A percentile compares a stretch with the other conserved stretches of the same genome.
Evolutionary conservation across 1,140 invertebrate genomes (phyloP).

Genomic region (Drosophila miranda): DNA sequence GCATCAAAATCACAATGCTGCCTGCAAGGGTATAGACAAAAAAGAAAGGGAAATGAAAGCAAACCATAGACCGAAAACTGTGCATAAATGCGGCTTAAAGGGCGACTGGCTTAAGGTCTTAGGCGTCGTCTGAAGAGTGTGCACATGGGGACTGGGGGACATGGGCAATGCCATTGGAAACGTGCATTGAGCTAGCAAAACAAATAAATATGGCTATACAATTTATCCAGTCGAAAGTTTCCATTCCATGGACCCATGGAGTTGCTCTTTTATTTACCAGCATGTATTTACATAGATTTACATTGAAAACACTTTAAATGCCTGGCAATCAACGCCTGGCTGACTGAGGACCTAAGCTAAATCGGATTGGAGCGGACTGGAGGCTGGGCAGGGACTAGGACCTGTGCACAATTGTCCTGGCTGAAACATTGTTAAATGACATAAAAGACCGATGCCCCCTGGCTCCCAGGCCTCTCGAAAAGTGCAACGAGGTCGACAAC

Average conservation of each 20-base stretch:
- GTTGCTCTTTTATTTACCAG: slow-evolving; percentile 45
- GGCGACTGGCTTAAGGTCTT: slow-evolving; percentile 53
- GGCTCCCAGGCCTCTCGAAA: slow-evolving; percentile 37
- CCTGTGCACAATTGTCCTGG: slow-evolving; percentile 29
- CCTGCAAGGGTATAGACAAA: slow-evolving; percentile 3
- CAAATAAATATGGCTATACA: slow-evolving; percentile 40
- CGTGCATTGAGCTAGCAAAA: neutral
- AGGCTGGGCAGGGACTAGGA: neutral
- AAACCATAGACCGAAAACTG: slow-evolving; percentile 36
- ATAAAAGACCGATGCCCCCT: slow-evolving; percentile 65
- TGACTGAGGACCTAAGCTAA: neutral
- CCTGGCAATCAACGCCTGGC: slow-evolving; percentile 53
- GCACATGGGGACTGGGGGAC: slow-evolving; percentile 18
- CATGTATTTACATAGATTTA: slow-evolving; percentile 59
- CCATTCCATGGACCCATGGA: slow-evolving; percentile 15
- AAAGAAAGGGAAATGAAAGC: slow-evolving; percentile 35
- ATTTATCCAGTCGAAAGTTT: slow-evolving; percentile 29
- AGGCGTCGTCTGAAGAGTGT: slow-evolving; percentile 35
- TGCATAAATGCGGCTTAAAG: slow-evolving; percentile 50
- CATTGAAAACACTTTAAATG: slow-evolving; percentile 61
- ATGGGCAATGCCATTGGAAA: too few species aligned
- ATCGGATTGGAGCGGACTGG: too few species aligned
- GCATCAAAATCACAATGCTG: too few species aligned
- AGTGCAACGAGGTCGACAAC: slow-evolving; percentile 68
- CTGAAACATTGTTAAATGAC: slow-evolving; percentile 73